Evolutionary conservation across 2,888 invertebrate genomes (phyloP), one percentile per base, ranked within the genome.

Genomic region (Caenorhabditis sp.): DNA sequence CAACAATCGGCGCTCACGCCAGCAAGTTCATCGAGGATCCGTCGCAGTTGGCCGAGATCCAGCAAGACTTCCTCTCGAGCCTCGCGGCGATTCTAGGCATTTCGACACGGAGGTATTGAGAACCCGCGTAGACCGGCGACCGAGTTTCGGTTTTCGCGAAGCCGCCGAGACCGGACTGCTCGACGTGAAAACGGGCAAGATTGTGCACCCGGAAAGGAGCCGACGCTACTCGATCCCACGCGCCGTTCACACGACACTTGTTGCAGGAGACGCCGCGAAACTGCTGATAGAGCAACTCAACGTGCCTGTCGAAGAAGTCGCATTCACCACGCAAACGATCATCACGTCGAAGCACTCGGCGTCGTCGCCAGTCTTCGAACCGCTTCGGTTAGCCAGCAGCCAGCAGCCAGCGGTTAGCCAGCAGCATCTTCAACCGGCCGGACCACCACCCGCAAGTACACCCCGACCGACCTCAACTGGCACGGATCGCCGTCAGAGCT

Each of bases 191-290:
- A 92, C 93, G 2, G 95, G 95, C 5, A 93, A 94, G 86, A 94
- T 96, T 93, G 94, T 94, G 0, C 94, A 95, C 90, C 93, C 94
- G 1, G 93, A 93, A 90, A 94, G 93, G 0, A 95, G 95, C 7
- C 93, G 94, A 89, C 93, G 93, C 52, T 93, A 95, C 63, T 92
- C 94, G 13, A 94, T 95, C 90, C 93, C 94, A 89, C 93, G 95
- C 88, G 95, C 95, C 71, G 92, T 95, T 35, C 93, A 93, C 86
- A 91, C 93, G 79, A 71, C 79, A 30, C 93, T 94, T 93, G 73
- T 89, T 39, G 78, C 75, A 15, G 80, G 82, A 8, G 85, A 86
- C 17, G 82, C 85, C 13, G 89, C 83, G 24, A 83, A 83, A 26
- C 35, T 79, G 15, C 65, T 89, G n/a, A 82, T 87, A 83, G 85